phyloP scores from a whole-genome alignment of 2,888 invertebrate species.

The Pachycephus smyrnensis region DNA sequence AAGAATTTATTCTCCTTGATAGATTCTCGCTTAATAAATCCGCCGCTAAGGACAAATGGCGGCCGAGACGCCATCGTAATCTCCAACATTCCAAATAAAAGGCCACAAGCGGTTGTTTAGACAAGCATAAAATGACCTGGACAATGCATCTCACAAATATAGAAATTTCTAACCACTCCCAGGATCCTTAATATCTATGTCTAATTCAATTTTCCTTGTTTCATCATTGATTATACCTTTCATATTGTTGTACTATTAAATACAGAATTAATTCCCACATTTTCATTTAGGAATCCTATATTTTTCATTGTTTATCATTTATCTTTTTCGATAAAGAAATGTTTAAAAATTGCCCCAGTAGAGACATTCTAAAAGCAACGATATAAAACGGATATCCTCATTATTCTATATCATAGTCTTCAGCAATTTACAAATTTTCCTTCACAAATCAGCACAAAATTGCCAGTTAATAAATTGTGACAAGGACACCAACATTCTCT shows the following conservation, averaged over 20 bases:
- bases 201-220: background rate
- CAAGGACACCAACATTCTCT: background rate
- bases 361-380: background rate
- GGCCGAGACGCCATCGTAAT: background rate
- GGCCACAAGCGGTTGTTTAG: background rate
- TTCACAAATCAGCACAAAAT: background rate
- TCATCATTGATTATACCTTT: background rate
- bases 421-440: background rate
- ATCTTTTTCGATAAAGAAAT: no score
- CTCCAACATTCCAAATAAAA: background rate
- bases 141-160: background rate
- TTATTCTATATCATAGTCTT: background rate
- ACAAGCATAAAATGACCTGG: background rate
- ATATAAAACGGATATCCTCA: background rate
- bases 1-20: background rate
- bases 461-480: background rate
- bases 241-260: background rate
- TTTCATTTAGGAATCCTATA: background rate
- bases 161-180: background rate
- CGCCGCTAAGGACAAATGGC: background rate
- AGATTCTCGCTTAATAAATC: background rate
- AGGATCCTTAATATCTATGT: background rate
- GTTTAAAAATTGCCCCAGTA: background rate
- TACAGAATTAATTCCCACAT: background rate
- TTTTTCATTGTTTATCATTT: background rate